Evolutionary conservation across 2,113 vertebrate species (phyloP).

Genomic region (Scalopus aquaticus): DNA sequence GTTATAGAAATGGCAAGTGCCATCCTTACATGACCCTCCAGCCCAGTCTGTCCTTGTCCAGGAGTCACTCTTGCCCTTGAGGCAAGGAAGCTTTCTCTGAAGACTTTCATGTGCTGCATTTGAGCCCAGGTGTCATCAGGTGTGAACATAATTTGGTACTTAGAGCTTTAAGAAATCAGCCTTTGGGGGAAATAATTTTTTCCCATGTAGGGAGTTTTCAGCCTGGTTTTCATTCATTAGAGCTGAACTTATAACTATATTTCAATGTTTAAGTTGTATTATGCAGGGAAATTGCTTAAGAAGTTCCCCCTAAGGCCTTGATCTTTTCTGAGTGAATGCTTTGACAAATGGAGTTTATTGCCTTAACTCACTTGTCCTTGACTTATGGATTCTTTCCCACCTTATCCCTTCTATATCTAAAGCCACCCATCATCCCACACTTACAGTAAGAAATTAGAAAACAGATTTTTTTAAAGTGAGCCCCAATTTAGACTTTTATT

Average conservation of each 20-base stretch:
- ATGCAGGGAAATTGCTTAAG: background rate
- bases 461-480: background rate
- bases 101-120: rapidly evolving
- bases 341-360: background rate
- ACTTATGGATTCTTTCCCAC: background rate
- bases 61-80: background rate
- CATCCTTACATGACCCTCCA: background rate
- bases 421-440: background rate
- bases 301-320: background rate
- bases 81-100: background rate
- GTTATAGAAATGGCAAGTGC: background rate
- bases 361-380: background rate
- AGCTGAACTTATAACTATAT: background rate
- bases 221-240: background rate
- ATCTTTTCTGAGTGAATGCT: background rate
- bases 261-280: constrained; percentile 6
- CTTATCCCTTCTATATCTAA: background rate
- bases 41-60: background rate
- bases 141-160: background rate
- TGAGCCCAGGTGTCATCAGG: background rate
- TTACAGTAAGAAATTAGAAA: background rate
- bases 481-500: background rate
- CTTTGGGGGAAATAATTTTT: background rate
- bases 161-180: background rate
- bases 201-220: background rate